Conservation (phyloP, 2,888 invertebrate species). For the Dione juno region DNA sequence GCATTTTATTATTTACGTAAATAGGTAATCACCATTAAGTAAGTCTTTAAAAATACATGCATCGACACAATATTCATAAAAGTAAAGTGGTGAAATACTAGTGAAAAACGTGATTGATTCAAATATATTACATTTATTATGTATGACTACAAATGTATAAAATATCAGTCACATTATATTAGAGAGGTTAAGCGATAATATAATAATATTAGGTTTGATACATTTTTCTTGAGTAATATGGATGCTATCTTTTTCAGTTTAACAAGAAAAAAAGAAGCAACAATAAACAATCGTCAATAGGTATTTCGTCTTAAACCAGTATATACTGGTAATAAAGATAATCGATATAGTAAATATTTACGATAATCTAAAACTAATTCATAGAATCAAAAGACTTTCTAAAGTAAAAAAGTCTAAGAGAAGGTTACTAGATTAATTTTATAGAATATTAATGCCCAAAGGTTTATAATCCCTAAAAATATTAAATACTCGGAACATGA, state of each 20-base stretch:
- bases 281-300: neutral
- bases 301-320: no score
- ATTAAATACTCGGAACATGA: neutral
- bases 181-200: constrained; percentile 41
- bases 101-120: neutral
- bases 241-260: neutral
- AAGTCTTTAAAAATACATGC: neutral
- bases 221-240: neutral
- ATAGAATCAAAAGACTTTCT: neutral
- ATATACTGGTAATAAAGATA: neutral
- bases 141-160: constrained; percentile 71
- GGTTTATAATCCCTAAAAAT: neutral
- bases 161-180: constrained; percentile 74
- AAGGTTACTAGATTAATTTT: neutral
- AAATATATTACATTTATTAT: constrained; percentile 36
- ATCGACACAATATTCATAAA: neutral
- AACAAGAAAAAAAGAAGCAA: neutral
- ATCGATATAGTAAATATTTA: neutral
- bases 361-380: neutral
- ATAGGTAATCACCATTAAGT: no score
- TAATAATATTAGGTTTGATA: neutral
- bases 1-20: no score
- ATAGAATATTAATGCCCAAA: constrained; percentile 6
- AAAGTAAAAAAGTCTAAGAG: neutral
- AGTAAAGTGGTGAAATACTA: neutral